Evolutionary conservation across 2,797 vertebrate genomes (phyloP).

Genomic region (Sphaeramia orbicularis): DNA sequence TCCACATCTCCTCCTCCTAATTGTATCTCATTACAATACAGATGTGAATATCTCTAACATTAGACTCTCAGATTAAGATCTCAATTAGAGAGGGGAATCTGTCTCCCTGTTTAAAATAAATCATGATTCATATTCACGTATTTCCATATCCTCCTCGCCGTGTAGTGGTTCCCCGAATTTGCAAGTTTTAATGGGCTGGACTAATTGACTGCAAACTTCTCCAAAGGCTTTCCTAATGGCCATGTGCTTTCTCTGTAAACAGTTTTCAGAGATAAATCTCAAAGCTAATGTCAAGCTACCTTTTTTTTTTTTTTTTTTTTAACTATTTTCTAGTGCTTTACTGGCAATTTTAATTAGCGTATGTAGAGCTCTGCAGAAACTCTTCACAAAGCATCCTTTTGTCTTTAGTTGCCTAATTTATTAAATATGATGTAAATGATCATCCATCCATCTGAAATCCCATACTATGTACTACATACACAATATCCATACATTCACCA

Average conservation of each 20-base stretch:
- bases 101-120: constrained; percentile 53
- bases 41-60: constrained; percentile 61
- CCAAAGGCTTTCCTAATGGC: constrained; percentile 59
- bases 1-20: constrained; percentile 60
- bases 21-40: constrained; percentile 76
- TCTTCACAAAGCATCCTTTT: constrained; percentile 24
- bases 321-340: too few species aligned
- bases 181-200: constrained; percentile 55
- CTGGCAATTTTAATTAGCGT: too few species aligned
- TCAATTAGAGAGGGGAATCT: constrained; percentile 62
- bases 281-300: constrained; percentile 23
- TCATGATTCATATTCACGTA: constrained; percentile 55
- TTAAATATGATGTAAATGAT: constrained; percentile 5
- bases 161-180: constrained; percentile 50
- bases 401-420: constrained; percentile 12
- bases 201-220: constrained; percentile 67
- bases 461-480: too few species aligned
- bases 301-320: constrained; percentile 37
- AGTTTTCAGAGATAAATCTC: constrained; percentile 43
- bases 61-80: constrained; percentile 74
- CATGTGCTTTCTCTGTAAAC: constrained; percentile 43
- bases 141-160: constrained; percentile 48
- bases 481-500: too few species aligned
- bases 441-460: too few species aligned
- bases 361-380: constrained; percentile 24